phyloP scores from a whole-genome alignment of 2,888 invertebrate species.

The Philopedon plagiatum region DNA sequence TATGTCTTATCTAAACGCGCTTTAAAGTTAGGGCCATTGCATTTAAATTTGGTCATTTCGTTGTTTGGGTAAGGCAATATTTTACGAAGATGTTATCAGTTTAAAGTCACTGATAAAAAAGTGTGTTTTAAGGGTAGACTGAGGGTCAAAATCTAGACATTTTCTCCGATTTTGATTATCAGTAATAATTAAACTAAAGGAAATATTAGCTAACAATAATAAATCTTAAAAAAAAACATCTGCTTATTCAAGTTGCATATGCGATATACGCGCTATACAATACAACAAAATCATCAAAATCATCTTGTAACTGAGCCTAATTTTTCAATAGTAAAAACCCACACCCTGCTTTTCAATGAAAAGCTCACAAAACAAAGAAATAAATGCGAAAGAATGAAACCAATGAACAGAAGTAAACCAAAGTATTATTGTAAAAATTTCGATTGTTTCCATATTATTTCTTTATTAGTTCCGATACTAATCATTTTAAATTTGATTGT shows the following conservation, averaged over 20 bases:
- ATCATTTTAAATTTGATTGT: conserved; percentile 31
- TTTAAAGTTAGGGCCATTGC: conserved; percentile 68
- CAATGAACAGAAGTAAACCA: conserved; percentile 41
- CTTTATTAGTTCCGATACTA: conserved; percentile 36
- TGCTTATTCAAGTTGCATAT: neutral
- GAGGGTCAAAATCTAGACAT: too few relatives aligned
- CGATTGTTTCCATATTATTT: conserved; percentile 17
- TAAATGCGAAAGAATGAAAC: conserved; percentile 40
- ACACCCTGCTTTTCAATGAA: conserved; percentile 25
- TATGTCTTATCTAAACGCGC: conserved; percentile 69
- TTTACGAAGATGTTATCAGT: conserved; percentile 46
- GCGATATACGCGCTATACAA: too few relatives aligned
- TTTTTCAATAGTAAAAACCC: conserved; percentile 19
- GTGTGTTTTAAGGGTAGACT: neutral
- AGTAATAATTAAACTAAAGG: too few relatives aligned
- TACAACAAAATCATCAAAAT: neutral
- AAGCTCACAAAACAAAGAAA: conserved; percentile 33
- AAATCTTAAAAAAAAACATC: too few relatives aligned
- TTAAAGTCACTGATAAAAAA: conserved; percentile 19
- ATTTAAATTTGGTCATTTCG: conserved; percentile 68
- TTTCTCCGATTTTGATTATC: too few relatives aligned
- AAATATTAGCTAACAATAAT: too few relatives aligned
- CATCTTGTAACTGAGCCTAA: conserved; percentile 45
- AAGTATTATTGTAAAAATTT: conserved; percentile 41
- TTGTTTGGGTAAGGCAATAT: conserved; percentile 29